Evolutionary conservation across 1,140 invertebrate species (phyloP), one percentile per base, ranked within the genome.

Genomic region (Bemisia tabaci): DNA sequence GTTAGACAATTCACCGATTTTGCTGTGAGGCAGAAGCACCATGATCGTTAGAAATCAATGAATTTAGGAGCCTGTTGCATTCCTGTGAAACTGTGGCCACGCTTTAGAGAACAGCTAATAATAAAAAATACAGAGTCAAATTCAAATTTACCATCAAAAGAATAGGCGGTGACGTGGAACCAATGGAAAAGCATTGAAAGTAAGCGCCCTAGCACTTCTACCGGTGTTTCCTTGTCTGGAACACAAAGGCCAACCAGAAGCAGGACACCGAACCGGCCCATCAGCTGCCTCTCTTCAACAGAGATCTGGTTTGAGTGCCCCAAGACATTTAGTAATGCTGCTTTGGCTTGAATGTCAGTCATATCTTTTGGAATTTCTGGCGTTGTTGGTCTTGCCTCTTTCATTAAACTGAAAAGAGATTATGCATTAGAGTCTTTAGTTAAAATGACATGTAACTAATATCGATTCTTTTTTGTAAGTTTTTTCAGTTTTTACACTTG

Each of bases 121-220:
- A n/a, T n/a, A n/a, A n/a, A n/a, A n/a, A n/a, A n/a, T n/a, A n/a
- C n/a, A n/a, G n/a, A n/a, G n/a, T n/a, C n/a, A n/a, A n/a, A n/a
- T n/a, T n/a, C n/a, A n/a, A n/a, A n/a, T n/a, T n/a, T 76, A 94
- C 94, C 94, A 81, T 96, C 93, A 75, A 94, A 95, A 22, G 95
- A 87, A 78, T 94, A 95, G 11, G 94, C 93, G 33, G 95, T 98
- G 68, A 95, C 90, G 81, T 97, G 92, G 82, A 98, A 99, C 97
- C 97, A 99, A 79, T 98, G 94, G 81, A 98, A 98, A 65, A 99
- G 83, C 84, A 96, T 95, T 65, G 92, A 91, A 26, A 99, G 81
- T 70, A 99, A 83, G 71, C 95, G 82, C 22, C 95, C 94, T 39
- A 98, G 81, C 33, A 94, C 87, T 78, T 95, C 91, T 74, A 88